Conservation (phyloP, 2,888 invertebrate genomes). For the Trissolcus japonicus region DNA sequence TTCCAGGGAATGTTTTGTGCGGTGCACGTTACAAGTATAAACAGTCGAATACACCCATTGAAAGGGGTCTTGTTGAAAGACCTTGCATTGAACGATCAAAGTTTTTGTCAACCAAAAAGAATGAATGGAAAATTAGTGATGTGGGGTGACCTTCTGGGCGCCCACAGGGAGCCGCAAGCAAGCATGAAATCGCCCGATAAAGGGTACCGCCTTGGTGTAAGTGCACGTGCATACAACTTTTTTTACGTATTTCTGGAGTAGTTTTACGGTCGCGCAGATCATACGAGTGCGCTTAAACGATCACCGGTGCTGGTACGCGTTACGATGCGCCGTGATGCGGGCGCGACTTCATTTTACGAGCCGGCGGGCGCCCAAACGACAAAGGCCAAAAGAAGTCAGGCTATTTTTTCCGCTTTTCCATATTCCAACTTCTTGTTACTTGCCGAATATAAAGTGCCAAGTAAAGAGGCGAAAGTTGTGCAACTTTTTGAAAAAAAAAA, state of each 20-base stretch:
- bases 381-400: constrained; percentile 29
- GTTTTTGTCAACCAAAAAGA: constrained; percentile 46
- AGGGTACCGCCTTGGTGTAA: constrained; percentile 60
- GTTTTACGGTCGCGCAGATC: constrained; percentile 62
- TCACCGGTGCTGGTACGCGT: constrained; percentile 42
- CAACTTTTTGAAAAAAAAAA: constrained; percentile 1
- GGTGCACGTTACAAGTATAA: background rate
- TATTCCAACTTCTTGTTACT: constrained; percentile 22
- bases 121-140: constrained; percentile 37
- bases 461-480: background rate
- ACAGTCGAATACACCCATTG: constrained; percentile 10
- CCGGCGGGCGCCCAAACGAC: constrained; percentile 36
- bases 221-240: constrained; percentile 3
- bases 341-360: constrained; percentile 50
- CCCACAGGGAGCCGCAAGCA: constrained; percentile 52
- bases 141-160: constrained; percentile 41
- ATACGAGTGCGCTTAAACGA: constrained; percentile 59
- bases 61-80: constrained; percentile 31
- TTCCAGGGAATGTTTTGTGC: constrained; percentile 7
- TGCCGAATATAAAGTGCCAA: background rate
- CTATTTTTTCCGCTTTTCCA: constrained; percentile 44
- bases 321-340: constrained; percentile 38
- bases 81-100: constrained; percentile 46
- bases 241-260: constrained; percentile 42
- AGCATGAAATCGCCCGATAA: constrained; percentile 67